Base-by-base conservation (phyloP, 1,140 invertebrate genomes). In the Tetramorium alpestre region DNA sequence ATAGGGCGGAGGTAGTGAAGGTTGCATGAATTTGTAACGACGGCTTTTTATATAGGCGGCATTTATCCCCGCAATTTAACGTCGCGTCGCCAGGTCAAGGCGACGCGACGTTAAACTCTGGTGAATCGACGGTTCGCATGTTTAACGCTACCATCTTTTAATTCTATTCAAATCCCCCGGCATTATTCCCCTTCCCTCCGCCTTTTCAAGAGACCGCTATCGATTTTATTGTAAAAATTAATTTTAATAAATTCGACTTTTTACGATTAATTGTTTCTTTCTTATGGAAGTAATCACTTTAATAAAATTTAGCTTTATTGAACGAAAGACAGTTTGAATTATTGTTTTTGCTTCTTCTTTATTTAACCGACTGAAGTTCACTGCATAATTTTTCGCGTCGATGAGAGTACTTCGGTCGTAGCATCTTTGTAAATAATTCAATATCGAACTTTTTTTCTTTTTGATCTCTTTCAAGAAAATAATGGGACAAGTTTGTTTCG, bases 21-120 rank as follows among this genome's bases (percentile, higher is more conserved):
- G 80, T 84, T 84, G 54, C 56, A 84, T 75, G 69, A 84, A 84
- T 84, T 84, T 75, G 80, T 84, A 84, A 84, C 80, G 16, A 44
- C 13, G 54, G 80, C 41, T 84, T 84, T 84, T 84, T 84, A 84
- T 84, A 84, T 84, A 84, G 69, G 22, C 80, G 13, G 54, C 54
- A 84, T 84, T 84, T 73, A 73, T 60, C 25, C n/a, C 8, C 18
- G 70, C n/a, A 60, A 73, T 73, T 84, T 33, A 3, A 33, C 3
- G 33, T 33, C 41, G 54, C 41, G 49, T 28, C 65, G 62, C 16
- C 49, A 44, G 80, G 80, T 84, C 80, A 84, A 84, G 80, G 80
- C 25, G 54, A 73, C 51, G 38, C 47, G 41, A 82, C 25, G n/a
- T 54, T 81, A 67, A 82, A 73, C 54, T 28, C 18, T 38, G 54